These are phyloP conservation scores for Drosophila truncata DNA, from an alignment of 1,140 invertebrate species.

Conservation along the genomic window DNA sequence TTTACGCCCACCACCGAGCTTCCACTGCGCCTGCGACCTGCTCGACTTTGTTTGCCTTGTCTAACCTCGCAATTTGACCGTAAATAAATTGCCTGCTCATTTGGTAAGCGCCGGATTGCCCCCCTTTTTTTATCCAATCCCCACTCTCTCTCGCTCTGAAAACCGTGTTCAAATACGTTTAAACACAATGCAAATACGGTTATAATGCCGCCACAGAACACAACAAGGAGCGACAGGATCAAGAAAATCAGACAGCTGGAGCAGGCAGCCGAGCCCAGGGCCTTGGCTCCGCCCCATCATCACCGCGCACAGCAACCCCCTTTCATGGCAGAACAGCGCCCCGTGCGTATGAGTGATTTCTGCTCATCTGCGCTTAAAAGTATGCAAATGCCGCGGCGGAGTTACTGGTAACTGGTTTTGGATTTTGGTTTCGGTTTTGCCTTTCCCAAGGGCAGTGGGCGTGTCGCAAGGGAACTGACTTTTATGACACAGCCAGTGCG, in stretches of 20 bases:
- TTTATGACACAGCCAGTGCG: conserved; percentile 61
- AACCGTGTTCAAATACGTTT: conserved; percentile 77
- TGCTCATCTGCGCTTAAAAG: conserved; percentile 75
- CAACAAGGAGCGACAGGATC: conserved; percentile 45
- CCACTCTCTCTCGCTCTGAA: conserved; percentile 26
- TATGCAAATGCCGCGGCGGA: conserved; percentile 75
- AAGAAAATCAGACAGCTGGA: conserved; percentile 70
- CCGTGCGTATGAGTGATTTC: conserved; percentile 82
- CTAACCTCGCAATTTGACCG: conserved; percentile 83
- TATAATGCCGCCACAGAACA: conserved; percentile 70
- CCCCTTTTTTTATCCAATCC: conserved; percentile 28
- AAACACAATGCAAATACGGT: conserved; percentile 84
- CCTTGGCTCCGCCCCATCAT: conserved; percentile 57
- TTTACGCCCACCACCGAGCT: conserved; percentile 71
- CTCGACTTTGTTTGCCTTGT: conserved; percentile 70
- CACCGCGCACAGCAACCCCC: conserved; percentile 7
- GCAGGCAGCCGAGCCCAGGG: conserved; percentile 42
- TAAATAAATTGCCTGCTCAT: conserved; percentile 84
- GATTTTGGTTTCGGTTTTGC: background rate
- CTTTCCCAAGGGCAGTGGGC: conserved; percentile 33
- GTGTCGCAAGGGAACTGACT: conserved; percentile 60
- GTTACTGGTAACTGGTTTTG: conserved; percentile 24
- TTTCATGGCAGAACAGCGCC: conserved; percentile 45
- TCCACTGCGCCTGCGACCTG: conserved; percentile 42
- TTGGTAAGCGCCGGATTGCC: conserved; percentile 56